Evolutionary conservation across 2,797 vertebrate genomes (phyloP).

Genomic region (Anabacerthia variegaticeps): DNA sequence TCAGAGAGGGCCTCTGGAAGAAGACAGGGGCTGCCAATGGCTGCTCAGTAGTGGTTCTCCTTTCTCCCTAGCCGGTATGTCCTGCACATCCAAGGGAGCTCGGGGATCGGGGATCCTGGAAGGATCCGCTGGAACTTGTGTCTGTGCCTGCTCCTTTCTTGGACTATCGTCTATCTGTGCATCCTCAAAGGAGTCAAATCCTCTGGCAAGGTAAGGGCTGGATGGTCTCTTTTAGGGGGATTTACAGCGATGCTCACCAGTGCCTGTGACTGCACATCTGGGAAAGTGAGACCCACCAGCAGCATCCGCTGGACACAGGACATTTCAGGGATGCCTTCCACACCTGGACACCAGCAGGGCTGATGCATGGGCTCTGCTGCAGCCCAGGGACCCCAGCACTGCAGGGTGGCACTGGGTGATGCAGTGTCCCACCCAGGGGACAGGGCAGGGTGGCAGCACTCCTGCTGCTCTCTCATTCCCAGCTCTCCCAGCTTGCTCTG

Average conservation of each 20-base stretch:
- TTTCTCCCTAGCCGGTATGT: constrained; percentile 77
- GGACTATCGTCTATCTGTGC: constrained; percentile 82
- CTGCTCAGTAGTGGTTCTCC: neutral
- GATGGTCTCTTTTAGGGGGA: neutral
- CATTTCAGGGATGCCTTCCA: neutral
- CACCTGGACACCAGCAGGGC: neutral
- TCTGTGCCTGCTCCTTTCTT: constrained; percentile 81
- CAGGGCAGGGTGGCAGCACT: too few relatives aligned
- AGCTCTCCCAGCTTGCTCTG: neutral
- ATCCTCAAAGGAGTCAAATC: constrained; percentile 85
- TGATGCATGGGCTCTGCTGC: neutral
- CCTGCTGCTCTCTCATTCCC: fast-evolving
- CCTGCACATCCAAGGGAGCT: constrained; percentile 83
- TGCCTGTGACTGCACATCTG: neutral
- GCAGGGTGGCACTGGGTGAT: fast-evolving
- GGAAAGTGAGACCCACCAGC: neutral
- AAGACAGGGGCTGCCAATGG: neutral
- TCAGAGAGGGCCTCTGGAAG: neutral
- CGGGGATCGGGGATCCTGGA: constrained; percentile 78
- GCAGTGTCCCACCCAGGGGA: neutral
- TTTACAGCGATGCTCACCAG: fast-evolving
- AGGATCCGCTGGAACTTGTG: constrained; percentile 82
- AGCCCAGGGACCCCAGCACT: neutral
- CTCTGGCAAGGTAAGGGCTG: constrained; percentile 79
- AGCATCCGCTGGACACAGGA: fast-evolving